These are phyloP conservation scores for Euzophera pinguis DNA, from an alignment of 2,888 invertebrate species.

Conservation along the genomic window DNA sequence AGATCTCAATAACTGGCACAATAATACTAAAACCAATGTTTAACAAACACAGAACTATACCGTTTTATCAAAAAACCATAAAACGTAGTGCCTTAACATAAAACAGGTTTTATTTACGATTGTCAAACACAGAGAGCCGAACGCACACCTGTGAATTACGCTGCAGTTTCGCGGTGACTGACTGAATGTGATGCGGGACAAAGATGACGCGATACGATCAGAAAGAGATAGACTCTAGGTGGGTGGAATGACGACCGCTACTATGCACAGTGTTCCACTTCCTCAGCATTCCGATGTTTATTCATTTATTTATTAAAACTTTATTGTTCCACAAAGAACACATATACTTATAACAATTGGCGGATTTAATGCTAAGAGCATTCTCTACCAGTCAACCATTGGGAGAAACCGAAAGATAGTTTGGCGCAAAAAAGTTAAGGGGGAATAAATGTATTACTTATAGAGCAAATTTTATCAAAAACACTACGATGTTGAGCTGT, in stretches of 20 bases:
- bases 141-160: constrained; percentile 58
- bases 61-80: constrained; percentile 18
- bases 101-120: constrained; percentile 64
- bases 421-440: too few relatives aligned
- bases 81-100: constrained; percentile 28
- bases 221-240: constrained; percentile 60
- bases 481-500: too few relatives aligned
- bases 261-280: constrained; percentile 59
- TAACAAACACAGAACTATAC: constrained; percentile 16
- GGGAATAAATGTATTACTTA: too few relatives aligned
- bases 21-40: constrained; percentile 28
- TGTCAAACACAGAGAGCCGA: constrained; percentile 31
- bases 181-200: constrained; percentile 64
- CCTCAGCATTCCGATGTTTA: too few relatives aligned
- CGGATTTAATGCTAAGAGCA: too few relatives aligned
- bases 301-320: too few relatives aligned
- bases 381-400: too few relatives aligned
- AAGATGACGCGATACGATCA: constrained; percentile 57
- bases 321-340: too few relatives aligned
- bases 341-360: too few relatives aligned
- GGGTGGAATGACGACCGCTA: constrained; percentile 69
- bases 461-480: too few relatives aligned
- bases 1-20: constrained; percentile 25
- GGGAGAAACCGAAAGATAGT: too few relatives aligned
- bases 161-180: constrained; percentile 64